Conservation (phyloP, 2,113 vertebrate species). For the Istiophorus platypterus region DNA sequence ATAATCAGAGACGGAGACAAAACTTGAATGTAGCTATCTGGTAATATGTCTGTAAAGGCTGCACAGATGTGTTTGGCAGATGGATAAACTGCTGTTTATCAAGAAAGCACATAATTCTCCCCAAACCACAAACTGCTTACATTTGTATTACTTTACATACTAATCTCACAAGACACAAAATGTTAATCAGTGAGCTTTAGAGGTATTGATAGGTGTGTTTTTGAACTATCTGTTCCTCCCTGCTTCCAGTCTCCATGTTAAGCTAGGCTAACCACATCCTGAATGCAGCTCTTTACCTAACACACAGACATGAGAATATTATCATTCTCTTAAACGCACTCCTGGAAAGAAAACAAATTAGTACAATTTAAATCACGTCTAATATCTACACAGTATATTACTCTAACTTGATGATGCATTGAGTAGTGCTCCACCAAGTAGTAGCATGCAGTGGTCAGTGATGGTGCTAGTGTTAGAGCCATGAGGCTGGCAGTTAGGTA, state of each 20-base stretch:
- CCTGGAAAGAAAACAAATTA: background rate
- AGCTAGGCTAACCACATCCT: background rate
- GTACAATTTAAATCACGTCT: background rate
- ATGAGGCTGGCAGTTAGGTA: slow-evolving; percentile 30
- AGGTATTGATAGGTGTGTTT: too few species aligned
- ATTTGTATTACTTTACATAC: too few species aligned
- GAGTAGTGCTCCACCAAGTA: background rate
- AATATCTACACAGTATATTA: background rate
- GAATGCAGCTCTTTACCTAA: too few species aligned
- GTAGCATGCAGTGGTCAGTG: background rate
- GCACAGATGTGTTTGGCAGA: background rate
- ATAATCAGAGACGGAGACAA: background rate
- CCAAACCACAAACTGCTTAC: too few species aligned
- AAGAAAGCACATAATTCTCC: too few species aligned
- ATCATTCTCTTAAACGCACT: background rate
- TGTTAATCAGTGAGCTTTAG: too few species aligned
- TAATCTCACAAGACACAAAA: too few species aligned
- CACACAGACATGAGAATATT: too few species aligned
- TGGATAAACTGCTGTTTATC: too few species aligned
- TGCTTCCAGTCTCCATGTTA: background rate
- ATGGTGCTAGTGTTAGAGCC: slow-evolving; percentile 19
- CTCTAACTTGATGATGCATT: background rate
- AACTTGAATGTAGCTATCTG: background rate
- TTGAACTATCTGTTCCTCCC: too few species aligned
- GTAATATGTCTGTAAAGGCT: background rate